Evolutionary conservation across 2,888 invertebrate species (phyloP).

Genomic region (Cylloceria caligata): DNA sequence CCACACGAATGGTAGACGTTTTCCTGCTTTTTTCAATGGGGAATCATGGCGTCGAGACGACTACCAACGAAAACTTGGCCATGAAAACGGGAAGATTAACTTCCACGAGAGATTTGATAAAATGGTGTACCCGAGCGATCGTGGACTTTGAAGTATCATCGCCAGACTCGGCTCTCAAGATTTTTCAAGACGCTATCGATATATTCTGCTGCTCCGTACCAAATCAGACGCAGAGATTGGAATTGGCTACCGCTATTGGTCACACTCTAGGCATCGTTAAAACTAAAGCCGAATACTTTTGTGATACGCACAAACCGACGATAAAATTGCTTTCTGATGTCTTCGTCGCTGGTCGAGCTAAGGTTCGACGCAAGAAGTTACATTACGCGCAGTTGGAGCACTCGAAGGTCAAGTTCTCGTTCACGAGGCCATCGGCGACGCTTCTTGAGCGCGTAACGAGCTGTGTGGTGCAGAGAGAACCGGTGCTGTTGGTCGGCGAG

Average conservation of each 20-base stretch:
- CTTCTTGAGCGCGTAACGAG: slow-evolving; percentile 95
- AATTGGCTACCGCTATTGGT: slow-evolving; percentile 91
- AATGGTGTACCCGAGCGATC: slow-evolving; percentile 94
- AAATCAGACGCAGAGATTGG: slow-evolving; percentile 86
- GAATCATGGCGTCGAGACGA: slow-evolving; percentile 86
- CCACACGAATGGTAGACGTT: slow-evolving; percentile 92
- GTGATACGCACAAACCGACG: slow-evolving; percentile 91
- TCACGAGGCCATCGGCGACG: slow-evolving; percentile 92
- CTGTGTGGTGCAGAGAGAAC: slow-evolving; percentile 93
- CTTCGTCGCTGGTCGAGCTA: slow-evolving; percentile 91
- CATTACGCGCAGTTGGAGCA: slow-evolving; percentile 81
- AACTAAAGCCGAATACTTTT: slow-evolving; percentile 93
- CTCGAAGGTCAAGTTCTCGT: slow-evolving; percentile 89
- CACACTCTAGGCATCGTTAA: slow-evolving; percentile 93
- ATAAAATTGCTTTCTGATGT: slow-evolving; percentile 87
- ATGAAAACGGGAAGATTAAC: slow-evolving; percentile 88
- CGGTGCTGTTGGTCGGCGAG: slow-evolving; percentile 97
- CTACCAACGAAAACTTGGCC: slow-evolving; percentile 78
- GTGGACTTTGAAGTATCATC: slow-evolving; percentile 91
- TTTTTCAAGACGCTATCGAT: slow-evolving; percentile 95
- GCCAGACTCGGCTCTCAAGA: slow-evolving; percentile 88
- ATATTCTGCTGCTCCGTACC: slow-evolving; percentile 94
- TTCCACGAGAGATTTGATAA: slow-evolving; percentile 95
- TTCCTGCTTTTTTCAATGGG: slow-evolving; percentile 93
- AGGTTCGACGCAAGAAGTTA: slow-evolving; percentile 74